Conservation (phyloP, 2,113 vertebrate species). For the Siniperca knerii region DNA sequence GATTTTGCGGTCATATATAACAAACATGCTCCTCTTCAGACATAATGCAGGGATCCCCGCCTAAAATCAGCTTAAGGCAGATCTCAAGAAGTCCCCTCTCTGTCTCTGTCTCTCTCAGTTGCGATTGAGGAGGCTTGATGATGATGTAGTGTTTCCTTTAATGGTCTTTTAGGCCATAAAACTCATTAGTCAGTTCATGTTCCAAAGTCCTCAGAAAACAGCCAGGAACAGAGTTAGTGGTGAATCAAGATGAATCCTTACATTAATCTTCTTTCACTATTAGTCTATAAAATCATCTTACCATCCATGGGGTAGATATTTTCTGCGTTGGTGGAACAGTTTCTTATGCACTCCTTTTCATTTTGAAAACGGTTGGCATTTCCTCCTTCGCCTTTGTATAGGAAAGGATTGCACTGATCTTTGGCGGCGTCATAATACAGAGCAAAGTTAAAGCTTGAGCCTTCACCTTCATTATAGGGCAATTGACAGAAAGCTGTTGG, state of each 20-base stretch:
- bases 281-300: constrained; percentile 56
- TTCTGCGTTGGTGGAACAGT: constrained; percentile 71
- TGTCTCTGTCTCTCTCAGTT: constrained; percentile 3
- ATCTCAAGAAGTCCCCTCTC: background rate
- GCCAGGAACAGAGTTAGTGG: background rate
- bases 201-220: constrained; percentile 64
- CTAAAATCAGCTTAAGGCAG: background rate
- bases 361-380: constrained; percentile 79
- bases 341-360: constrained; percentile 77
- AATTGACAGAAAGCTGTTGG: constrained; percentile 72
- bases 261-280: background rate
- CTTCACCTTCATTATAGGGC: constrained; percentile 42
- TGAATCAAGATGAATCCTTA: background rate
- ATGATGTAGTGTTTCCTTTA: constrained; percentile 3
- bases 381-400: constrained; percentile 77
- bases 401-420: constrained; percentile 76
- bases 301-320: constrained; percentile 70
- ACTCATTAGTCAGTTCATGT: constrained; percentile 22
- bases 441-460: background rate
- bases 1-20: background rate
- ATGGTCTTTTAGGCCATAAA: constrained; percentile 46
- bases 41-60: background rate
- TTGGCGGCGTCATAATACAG: constrained; percentile 47
- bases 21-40: background rate
- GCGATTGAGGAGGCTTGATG: background rate